Conservation (phyloP, 2,888 invertebrate genomes). For the Leptinotarsa rubiginosa region DNA sequence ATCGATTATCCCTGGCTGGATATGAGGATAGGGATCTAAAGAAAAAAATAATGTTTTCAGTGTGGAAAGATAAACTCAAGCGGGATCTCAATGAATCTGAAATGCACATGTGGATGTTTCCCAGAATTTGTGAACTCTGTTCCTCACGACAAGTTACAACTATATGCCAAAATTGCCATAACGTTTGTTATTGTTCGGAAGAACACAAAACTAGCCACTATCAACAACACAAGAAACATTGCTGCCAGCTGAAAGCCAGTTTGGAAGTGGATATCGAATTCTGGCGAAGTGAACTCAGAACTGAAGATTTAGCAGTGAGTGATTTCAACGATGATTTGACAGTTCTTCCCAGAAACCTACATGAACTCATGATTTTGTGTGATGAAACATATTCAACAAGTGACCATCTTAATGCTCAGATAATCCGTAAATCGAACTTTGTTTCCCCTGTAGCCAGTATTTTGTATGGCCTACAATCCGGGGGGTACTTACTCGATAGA, state of each 20-base stretch:
- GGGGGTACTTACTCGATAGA: constrained; percentile 40
- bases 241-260: constrained; percentile 48
- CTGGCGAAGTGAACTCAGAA: neutral
- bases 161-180: constrained; percentile 50
- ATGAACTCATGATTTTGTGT: constrained; percentile 34
- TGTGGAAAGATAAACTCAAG: constrained; percentile 48
- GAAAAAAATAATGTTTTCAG: constrained; percentile 38
- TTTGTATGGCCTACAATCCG: constrained; percentile 50
- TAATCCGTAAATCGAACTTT: constrained; percentile 40
- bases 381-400: constrained; percentile 26
- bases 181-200: constrained; percentile 52
- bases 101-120: constrained; percentile 58
- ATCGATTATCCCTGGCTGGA: constrained; percentile 26
- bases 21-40: constrained; percentile 36
- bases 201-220: constrained; percentile 44
- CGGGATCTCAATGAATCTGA: constrained; percentile 51
- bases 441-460: constrained; percentile 47
- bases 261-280: constrained; percentile 40
- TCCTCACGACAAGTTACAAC: constrained; percentile 42
- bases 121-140: constrained; percentile 56
- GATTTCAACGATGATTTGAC: constrained; percentile 23
- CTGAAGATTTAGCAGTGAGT: neutral
- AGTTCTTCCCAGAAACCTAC: constrained; percentile 33
- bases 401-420: constrained; percentile 27
- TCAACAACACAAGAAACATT: constrained; percentile 45